These are phyloP conservation scores for Empis livida DNA, from an alignment of 2,888 invertebrate species.

Conservation along the genomic window DNA sequence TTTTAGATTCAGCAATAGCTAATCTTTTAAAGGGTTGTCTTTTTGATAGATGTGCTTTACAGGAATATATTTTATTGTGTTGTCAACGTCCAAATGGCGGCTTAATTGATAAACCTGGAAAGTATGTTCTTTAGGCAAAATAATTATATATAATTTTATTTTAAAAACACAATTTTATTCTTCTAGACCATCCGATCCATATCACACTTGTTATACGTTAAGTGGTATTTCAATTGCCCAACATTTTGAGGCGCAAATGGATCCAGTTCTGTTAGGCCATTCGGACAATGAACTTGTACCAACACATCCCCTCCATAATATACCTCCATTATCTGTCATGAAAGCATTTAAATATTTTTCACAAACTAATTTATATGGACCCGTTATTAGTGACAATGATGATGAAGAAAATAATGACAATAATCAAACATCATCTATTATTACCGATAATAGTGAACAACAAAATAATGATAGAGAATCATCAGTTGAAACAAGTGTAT, in stretches of 20 bases:
- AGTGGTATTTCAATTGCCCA: conserved; percentile 93
- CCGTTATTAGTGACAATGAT: background rate
- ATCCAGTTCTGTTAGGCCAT: conserved; percentile 49
- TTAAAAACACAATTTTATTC: background rate
- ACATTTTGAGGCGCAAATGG: conserved; percentile 40
- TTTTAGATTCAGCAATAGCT: conserved; percentile 4
- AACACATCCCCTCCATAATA: conserved; percentile 73
- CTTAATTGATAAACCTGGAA: conserved; percentile 90
- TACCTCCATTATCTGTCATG: conserved; percentile 52
- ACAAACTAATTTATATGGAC: conserved; percentile 4
- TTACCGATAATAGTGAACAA: too few species aligned
- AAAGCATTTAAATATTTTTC: conserved; percentile 38
- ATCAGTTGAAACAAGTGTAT: background rate
- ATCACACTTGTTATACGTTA: conserved; percentile 93
- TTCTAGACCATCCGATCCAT: conserved; percentile 71
- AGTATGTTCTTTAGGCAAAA: conserved; percentile 49
- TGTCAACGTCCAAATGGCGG: conserved; percentile 84
- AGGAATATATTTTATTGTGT: conserved; percentile 88
- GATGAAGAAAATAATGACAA: background rate
- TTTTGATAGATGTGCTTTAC: conserved; percentile 76
- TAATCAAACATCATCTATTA: background rate
- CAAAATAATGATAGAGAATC: background rate
- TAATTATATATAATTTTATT: background rate
- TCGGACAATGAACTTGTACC: conserved; percentile 56
- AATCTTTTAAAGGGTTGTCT: conserved; percentile 33